A percentile compares a stretch with the other conserved stretches of the same genome.
Evolutionary conservation across 2,797 vertebrate species (phyloP).

Genomic region (Sebastes oblongus): DNA sequence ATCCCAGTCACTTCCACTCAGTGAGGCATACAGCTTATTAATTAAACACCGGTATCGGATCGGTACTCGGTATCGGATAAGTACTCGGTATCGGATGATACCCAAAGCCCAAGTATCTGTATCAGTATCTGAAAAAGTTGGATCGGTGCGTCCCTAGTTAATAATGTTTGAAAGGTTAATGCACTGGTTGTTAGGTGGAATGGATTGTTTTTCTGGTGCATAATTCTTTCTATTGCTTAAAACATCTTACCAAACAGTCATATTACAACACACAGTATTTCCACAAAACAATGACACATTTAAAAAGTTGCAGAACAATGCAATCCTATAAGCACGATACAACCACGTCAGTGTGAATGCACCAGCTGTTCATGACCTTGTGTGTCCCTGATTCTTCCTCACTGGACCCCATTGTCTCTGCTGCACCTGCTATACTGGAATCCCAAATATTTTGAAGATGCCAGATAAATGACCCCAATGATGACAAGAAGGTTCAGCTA

Average conservation of each 20-base stretch:
- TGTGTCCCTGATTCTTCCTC: not conserved
- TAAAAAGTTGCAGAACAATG: not conserved
- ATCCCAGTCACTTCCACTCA: too few species aligned
- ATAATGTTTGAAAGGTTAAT: not conserved
- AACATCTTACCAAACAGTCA: not conserved
- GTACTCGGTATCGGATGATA: accelerated
- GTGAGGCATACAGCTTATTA: too few species aligned
- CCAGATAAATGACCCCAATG: slow-evolving; percentile 7
- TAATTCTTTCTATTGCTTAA: not conserved
- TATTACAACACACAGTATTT: not conserved
- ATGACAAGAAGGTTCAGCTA: not conserved
- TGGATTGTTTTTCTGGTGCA: not conserved
- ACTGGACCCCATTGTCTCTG: slow-evolving; percentile 45
- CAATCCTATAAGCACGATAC: not conserved
- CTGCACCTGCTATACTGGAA: slow-evolving; percentile 61
- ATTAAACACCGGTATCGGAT: too few species aligned
- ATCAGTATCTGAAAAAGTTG: not conserved
- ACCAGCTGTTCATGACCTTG: not conserved
- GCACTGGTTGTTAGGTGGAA: not conserved
- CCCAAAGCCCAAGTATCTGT: too few species aligned
- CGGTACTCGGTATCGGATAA: too few species aligned
- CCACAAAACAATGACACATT: not conserved
- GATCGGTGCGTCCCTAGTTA: too few species aligned
- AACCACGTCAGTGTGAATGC: not conserved
- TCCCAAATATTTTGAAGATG: slow-evolving; percentile 43